Conservation (phyloP, 2,797 vertebrate genomes). For the Melanotaenia trifasciata region DNA sequence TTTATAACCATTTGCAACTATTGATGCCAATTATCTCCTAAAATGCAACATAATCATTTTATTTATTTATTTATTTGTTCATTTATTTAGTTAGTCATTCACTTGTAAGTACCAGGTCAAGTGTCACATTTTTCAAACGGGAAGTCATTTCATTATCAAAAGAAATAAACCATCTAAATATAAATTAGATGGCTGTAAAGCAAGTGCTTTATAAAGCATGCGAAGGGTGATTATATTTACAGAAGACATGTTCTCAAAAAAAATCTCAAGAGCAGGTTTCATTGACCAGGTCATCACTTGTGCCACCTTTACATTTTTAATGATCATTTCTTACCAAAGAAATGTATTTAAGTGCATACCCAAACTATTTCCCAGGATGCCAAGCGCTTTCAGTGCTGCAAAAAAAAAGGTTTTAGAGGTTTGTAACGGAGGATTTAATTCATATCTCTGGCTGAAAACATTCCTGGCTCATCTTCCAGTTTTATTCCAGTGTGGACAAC, state of each 20-base stretch:
- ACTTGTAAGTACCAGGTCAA: constrained; percentile 40
- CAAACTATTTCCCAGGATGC: constrained; percentile 39
- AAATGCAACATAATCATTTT: constrained; percentile 43
- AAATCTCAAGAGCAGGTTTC: constrained; percentile 10
- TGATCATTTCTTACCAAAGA: constrained; percentile 46
- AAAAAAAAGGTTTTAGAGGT: constrained; percentile 72
- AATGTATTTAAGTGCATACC: constrained; percentile 45
- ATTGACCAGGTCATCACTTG: constrained; percentile 18
- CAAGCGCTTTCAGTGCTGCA: constrained; percentile 33
- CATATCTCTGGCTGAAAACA: constrained; percentile 54
- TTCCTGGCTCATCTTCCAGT: constrained; percentile 56
- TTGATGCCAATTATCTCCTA: constrained; percentile 45
- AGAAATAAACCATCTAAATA: constrained; percentile 18
- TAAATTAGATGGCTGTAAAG: constrained; percentile 23
- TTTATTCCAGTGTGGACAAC: constrained; percentile 53
- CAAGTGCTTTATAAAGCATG: constrained; percentile 9
- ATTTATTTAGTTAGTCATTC: not conserved
- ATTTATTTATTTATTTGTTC: constrained; percentile 14
- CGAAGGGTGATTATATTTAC: constrained; percentile 28
- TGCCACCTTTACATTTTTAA: constrained; percentile 43
- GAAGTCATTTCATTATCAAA: constrained; percentile 27
- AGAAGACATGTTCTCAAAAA: constrained; percentile 17
- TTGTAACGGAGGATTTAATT: constrained; percentile 66
- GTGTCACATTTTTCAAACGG: constrained; percentile 30
- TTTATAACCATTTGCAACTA: constrained; percentile 39